phyloP scores from a whole-genome alignment of 2,888 invertebrate genomes.

The Pardosa pseudoannulata region DNA sequence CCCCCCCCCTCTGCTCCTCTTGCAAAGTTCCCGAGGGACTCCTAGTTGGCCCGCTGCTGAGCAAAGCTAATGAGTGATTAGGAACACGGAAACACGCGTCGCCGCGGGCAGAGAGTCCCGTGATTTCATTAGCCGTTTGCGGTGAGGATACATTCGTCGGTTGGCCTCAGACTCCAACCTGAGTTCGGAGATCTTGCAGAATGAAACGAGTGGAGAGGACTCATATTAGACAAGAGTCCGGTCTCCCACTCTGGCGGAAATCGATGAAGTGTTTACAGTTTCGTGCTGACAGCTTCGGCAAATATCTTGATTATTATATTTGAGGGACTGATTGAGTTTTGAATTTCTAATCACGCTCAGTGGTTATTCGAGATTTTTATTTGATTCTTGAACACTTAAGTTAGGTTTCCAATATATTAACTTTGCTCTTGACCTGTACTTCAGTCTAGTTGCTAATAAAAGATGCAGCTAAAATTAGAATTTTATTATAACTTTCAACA shows the following conservation, averaged over 20 bases:
- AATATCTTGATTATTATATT: neutral
- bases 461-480: no score
- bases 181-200: neutral
- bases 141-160: slow-evolving; percentile 14
- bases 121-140: slow-evolving; percentile 69
- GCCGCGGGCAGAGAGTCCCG: slow-evolving; percentile 43
- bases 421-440: no score
- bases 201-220: neutral
- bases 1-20: neutral
- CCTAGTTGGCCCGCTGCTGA: slow-evolving; percentile 53
- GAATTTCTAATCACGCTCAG: neutral
- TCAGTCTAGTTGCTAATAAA: no score
- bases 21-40: slow-evolving; percentile 29
- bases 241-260: neutral
- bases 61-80: slow-evolving; percentile 71
- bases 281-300: neutral
- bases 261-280: neutral
- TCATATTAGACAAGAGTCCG: neutral
- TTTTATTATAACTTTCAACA: no score
- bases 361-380: no score
- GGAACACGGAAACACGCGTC: slow-evolving; percentile 51
- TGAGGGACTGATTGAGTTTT: neutral
- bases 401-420: no score
- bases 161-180: slow-evolving; percentile 11
- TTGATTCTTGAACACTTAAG: no score